A percentile compares a stretch with the other conserved stretches of the same genome.
These are phyloP conservation scores for Armadillidium nasatum DNA, from an alignment of 1,140 invertebrate genomes.

Conservation along the genomic window DNA sequence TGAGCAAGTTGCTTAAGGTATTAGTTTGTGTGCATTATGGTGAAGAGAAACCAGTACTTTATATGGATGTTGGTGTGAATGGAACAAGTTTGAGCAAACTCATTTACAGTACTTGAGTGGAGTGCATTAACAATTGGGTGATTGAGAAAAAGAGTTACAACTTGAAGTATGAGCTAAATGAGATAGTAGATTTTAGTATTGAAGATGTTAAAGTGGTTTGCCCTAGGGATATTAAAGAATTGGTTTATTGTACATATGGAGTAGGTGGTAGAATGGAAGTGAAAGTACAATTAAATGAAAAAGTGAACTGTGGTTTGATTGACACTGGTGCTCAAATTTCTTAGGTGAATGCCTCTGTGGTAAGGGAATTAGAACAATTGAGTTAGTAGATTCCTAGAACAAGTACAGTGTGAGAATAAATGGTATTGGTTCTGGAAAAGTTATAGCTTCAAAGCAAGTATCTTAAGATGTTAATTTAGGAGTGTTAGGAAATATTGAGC, in stretches of 20 bases:
- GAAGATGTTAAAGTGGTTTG: background rate
- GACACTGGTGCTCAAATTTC: background rate
- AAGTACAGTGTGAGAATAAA: too few species aligned
- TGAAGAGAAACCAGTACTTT: background rate
- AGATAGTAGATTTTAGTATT: background rate
- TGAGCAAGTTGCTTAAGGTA: background rate
- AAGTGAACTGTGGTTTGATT: background rate
- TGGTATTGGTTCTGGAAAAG: too few species aligned
- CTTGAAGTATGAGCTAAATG: background rate
- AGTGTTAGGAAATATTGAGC: too few species aligned
- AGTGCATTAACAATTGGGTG: conserved; percentile 18
- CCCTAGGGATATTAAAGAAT: background rate
- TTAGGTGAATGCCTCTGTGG: background rate
- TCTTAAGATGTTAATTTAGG: too few species aligned
- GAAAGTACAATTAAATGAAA: background rate
- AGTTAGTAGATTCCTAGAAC: too few species aligned
- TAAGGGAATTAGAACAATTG: too few species aligned
- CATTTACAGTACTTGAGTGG: conserved; percentile 5
- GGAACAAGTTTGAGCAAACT: background rate
- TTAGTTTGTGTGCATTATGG: conserved; percentile 16
- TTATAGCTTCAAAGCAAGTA: too few species aligned
- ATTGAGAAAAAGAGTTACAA: background rate
- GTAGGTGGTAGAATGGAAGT: background rate
- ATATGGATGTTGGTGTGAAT: background rate
- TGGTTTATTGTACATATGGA: background rate